Evolutionary conservation across 2,113 vertebrate species (phyloP), one percentile per base, ranked within the genome.

Genomic region (Ciconia stormi): DNA sequence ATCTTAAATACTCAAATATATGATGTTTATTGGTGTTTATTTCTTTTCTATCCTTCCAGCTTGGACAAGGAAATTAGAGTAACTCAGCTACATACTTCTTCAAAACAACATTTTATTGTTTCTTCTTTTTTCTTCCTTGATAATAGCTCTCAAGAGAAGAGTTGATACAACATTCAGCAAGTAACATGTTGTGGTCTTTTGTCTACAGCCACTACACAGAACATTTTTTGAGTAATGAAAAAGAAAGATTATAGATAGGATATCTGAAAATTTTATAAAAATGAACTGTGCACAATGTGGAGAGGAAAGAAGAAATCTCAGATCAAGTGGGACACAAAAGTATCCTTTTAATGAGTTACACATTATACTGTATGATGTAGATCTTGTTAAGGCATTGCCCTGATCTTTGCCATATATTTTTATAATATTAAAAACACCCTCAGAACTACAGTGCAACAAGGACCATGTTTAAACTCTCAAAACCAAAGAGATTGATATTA

Each of bases 401-500:
- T 49, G 16, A 20, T 49, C 13, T 61, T 56, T 91, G 11, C 1
- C 14, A 10, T 40, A 36, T 3, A 6, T 76, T 65, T 85, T 82
- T 10, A 53, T 76, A 80, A 20, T 38, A 59, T 18, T 80, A 18
- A 56, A 94, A 74, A 10, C 2, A 7, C 5, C 3, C 9, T 44
- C 5, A 73, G 25, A 56, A 58, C 6, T 55, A 30, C 10, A 72
- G 4, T 25, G 23, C 20, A 78, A 44, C 19, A 58, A 66, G 19
- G 26, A 47, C 4, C 20, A 32, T 19, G 3, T 74, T 74, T 87
- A 73, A 83, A 42, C 20, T 20, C 21, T 56, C 22, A 76, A 36
- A 78, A 8, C 0, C 1, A 2, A 22, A 72, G 6, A 66, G 14
- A 53, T 0, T 67, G 8, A 25, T 52, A 63, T 25, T 56, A 50